A percentile compares a stretch with the other conserved stretches of the same genome.
Evolutionary conservation across 2,888 invertebrate genomes (phyloP).

Genomic region (Odontomyia ornata): DNA sequence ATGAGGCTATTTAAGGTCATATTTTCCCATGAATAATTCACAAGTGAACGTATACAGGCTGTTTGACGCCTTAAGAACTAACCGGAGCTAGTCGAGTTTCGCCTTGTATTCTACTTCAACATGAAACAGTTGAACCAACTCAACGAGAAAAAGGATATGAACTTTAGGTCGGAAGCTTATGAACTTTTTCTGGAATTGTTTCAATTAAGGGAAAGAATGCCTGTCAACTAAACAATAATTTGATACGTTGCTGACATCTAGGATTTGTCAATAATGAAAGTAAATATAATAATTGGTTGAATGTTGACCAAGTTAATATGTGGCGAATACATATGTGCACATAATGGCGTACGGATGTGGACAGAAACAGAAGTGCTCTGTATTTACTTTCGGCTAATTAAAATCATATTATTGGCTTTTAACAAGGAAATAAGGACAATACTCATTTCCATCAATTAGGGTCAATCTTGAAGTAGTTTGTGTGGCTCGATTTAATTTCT

Average conservation of each 20-base stretch:
- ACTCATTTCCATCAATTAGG: conserved; percentile 21
- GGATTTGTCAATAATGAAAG: conserved; percentile 10
- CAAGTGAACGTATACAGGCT: conserved; percentile 20
- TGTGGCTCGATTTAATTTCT: conserved; percentile 12
- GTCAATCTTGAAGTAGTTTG: conserved; percentile 1
- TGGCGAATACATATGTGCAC: background rate
- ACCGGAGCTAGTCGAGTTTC: background rate
- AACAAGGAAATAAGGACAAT: background rate
- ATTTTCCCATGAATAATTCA: conserved; percentile 43
- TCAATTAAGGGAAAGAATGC: background rate
- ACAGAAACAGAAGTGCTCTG: background rate
- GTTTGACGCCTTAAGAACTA: conserved; percentile 37
- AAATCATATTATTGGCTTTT: background rate
- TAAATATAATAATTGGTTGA: background rate
- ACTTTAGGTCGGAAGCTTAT: conserved; percentile 21
- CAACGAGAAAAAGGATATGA: too few relatives aligned
- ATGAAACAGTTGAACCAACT: too few relatives aligned
- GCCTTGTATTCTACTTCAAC: background rate
- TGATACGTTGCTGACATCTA: background rate
- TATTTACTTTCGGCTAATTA: background rate
- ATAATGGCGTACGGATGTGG: background rate
- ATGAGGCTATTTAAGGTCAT: conserved; percentile 37
- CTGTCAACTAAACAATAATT: conserved; percentile 19
- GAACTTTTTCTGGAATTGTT: background rate
- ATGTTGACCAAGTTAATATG: background rate